Conservation (phyloP, 2,113 vertebrate species). For the Phyllostomus hastatus region DNA sequence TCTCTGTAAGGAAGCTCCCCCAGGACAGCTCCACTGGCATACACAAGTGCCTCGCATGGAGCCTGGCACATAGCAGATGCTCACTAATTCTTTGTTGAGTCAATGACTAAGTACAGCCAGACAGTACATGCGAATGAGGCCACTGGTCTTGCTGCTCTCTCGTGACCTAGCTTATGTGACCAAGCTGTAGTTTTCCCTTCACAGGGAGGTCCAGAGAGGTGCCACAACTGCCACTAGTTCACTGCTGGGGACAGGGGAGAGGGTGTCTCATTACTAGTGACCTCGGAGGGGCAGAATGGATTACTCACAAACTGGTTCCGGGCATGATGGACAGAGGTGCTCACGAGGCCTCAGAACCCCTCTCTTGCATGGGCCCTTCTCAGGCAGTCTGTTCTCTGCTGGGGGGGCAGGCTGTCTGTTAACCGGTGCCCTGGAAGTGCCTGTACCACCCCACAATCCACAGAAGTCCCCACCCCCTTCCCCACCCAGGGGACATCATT, state of each 20-base stretch:
- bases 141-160: not conserved
- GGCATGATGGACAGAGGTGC: not conserved
- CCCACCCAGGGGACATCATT: not conserved
- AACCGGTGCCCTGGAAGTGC: not conserved
- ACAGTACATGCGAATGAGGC: not conserved
- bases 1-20: not conserved
- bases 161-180: too few species aligned
- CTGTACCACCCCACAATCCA: too few species aligned
- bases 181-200: not conserved
- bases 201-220: not conserved
- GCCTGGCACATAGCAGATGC: not conserved
- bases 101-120: not conserved
- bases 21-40: not conserved
- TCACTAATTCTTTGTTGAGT: not conserved
- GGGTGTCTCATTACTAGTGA: not conserved
- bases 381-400: not conserved
- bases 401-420: not conserved
- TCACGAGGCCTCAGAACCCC: not conserved
- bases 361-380: not conserved
- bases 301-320: not conserved
- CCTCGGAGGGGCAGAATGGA: not conserved
- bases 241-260: too few species aligned
- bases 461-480: not conserved
- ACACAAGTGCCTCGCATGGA: not conserved
- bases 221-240: not conserved